Base-by-base conservation (phyloP, 2,888 invertebrate species). In the Ornithoptera priamus region DNA sequence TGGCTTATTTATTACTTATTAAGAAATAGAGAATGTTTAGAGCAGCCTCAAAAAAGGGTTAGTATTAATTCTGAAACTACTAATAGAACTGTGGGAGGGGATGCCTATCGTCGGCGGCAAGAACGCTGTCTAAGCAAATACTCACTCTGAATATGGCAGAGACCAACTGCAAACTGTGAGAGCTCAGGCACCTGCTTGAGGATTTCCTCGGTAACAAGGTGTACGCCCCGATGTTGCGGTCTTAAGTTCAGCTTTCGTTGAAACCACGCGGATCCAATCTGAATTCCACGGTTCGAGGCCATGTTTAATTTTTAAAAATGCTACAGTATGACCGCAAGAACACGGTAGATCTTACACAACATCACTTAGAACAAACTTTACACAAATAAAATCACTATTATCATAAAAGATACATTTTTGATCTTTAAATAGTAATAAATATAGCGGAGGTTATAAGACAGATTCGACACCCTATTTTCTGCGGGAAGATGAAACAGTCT, bases 81-180 rank as follows among this genome's bases (percentile, higher is more conserved):
- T 58, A 24, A 58, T 20, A 57, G 57, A 4, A 22, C 77, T 81
- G 78, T 79, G 76, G 80, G 77, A 78, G 73, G 77, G 75, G 78
- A 81, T 77, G 75, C 65, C 53, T 53, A 67, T 81, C 82, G 81
- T 81, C 85, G 87, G 87, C 88, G 88, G 89, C 85, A 87, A 85
- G 86, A 82, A 78, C 74, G 80, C 79, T 76, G 79, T 78, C 77
- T 77, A 77, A 76, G 79, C 76, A 76, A 76, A 76, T 86, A 96
- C 97, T 96, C 93, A 99, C 99, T 98, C 94, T 98, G 98, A 92
- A 99, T 96, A 93, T 99, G 98, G 94, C 97, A 97, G 85, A 98
- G 95, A 87, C 99, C 99, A 87, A 99, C 97, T 77, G 98, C 96
- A 92, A 99, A 98, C 92, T 98, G 97, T 85, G 96, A 95, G 87